Evolutionary conservation across 2,888 invertebrate genomes (phyloP).

Genomic region (Dascillus cervinus): DNA sequence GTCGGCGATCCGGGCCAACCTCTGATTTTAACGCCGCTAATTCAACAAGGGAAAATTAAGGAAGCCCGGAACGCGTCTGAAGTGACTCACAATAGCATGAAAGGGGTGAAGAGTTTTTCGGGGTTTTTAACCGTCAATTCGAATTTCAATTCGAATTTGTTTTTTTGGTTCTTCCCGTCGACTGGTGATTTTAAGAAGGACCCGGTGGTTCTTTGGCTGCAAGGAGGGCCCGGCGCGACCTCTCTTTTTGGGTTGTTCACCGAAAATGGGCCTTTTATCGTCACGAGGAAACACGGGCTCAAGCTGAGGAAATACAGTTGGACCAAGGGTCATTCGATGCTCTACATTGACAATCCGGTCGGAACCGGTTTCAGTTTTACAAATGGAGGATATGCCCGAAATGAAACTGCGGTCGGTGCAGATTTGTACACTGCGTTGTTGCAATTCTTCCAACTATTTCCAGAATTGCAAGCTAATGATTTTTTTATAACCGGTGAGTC

Average conservation of each 20-base stretch:
- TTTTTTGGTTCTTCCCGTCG: slow-evolving; percentile 89
- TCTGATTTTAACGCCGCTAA: no score
- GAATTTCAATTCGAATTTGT: slow-evolving; percentile 69
- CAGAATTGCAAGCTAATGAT: slow-evolving; percentile 61
- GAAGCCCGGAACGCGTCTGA: slow-evolving; percentile 49
- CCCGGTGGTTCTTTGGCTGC: slow-evolving; percentile 75
- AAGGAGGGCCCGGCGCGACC: slow-evolving; percentile 78
- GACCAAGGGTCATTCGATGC: slow-evolving; percentile 68
- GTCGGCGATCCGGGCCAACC: no score
- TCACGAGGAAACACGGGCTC: slow-evolving; percentile 40
- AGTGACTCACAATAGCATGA: slow-evolving; percentile 52
- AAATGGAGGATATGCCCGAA: slow-evolving; percentile 70
- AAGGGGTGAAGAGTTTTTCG: slow-evolving; percentile 60
- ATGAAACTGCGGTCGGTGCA: slow-evolving; percentile 72
- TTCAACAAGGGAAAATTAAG: no score
- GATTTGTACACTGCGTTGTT: slow-evolving; percentile 67
- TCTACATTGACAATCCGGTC: slow-evolving; percentile 91
- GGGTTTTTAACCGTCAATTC: slow-evolving; percentile 81
- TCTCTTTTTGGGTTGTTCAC: slow-evolving; percentile 74
- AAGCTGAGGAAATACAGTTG: slow-evolving; percentile 66
- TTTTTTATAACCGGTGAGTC: slow-evolving; percentile 89
- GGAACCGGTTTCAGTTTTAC: slow-evolving; percentile 92
- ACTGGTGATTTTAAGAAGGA: slow-evolving; percentile 45
- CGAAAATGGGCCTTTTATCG: slow-evolving; percentile 73
- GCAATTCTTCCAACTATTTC: slow-evolving; percentile 81